phyloP scores from a whole-genome alignment of 2,797 vertebrate species.

The Scarus forsteni region DNA sequence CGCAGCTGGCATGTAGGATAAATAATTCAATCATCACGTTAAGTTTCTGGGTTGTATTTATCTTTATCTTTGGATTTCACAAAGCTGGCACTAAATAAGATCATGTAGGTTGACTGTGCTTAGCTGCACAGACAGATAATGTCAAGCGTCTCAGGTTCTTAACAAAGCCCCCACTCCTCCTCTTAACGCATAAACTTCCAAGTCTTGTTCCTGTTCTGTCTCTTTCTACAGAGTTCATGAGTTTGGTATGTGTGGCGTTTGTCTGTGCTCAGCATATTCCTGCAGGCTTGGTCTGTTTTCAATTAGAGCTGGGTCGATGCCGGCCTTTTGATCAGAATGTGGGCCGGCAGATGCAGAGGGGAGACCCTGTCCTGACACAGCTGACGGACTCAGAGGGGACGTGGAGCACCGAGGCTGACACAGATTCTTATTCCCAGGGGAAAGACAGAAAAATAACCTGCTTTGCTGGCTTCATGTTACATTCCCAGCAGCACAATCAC shows the following conservation, averaged over 20 bases:
- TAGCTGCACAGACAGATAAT: conserved; percentile 3
- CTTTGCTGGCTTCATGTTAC: conserved; percentile 3
- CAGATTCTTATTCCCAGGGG: conserved; percentile 9
- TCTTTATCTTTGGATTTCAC: too few species aligned
- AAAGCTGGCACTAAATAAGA: not conserved
- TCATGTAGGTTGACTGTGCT: conserved; percentile 3
- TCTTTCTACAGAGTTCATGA: conserved; percentile 47
- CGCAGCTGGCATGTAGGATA: not conserved
- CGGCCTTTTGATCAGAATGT: conserved; percentile 61
- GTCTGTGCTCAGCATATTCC: conserved; percentile 64
- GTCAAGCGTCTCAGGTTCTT: not conserved
- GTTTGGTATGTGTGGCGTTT: conserved; percentile 64
- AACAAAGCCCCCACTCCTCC: not conserved
- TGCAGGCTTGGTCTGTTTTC: conserved; percentile 66
- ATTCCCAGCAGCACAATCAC: conserved; percentile 19
- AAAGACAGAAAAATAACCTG: conserved; percentile 18
- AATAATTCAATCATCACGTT: not conserved
- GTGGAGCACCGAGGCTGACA: conserved; percentile 4
- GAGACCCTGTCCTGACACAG: conserved; percentile 38
- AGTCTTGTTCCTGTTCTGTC: conserved; percentile 17
- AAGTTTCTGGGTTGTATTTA: too few species aligned
- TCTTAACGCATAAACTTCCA: conserved; percentile 16
- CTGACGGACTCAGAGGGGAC: conserved; percentile 14
- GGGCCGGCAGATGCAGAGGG: conserved; percentile 23
- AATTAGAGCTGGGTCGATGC: conserved; percentile 45